Base-by-base conservation (phyloP, 2,888 invertebrate genomes). In the Diadegma fenestrale region DNA sequence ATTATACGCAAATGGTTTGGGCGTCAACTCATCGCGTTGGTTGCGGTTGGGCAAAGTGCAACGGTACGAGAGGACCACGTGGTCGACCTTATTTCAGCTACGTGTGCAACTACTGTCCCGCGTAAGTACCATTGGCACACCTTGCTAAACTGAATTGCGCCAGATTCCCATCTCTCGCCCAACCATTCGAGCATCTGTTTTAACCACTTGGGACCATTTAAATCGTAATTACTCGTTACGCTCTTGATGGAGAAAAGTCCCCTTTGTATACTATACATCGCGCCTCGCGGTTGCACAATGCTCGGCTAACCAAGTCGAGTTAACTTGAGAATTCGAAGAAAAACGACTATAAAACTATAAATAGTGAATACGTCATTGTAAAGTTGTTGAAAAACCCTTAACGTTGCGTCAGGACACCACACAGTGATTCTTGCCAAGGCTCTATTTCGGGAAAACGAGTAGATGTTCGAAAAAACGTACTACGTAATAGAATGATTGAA, bases 1-100 rank as follows among this genome's bases (percentile, higher is more conserved):
- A 97, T 94, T 97, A 97, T 93, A 97, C 97, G 0, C 97, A 97
- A 94, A 96, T 97, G 96, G 97, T 97, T 33, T 97, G 97, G 97
- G 97, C 97, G 14, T 95, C 96, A 3, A 96, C 96, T 26, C 97
- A 97, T 92, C 96, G 96, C 92, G 95, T 97, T 19, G 97, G 97
- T 51, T 97, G 97, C 90, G 97, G 97, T 0, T 94, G 97, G 88
- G 95, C 96, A 30, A 95, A 96, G 90, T 97, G 97, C 91, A 93
- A 94, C n/a, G 93, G 94, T 33, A 89, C 91, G 17, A 95, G 95
- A 14, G 96, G 96, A 43, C 95, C 95, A 17, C 95, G 95, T 94
- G 95, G 95, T 84, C 94, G 94, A 94, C 95, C 94, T 19, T 97
- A 96, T 93, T 97, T 96, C 94, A 97, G 96, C 93, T 97, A 97